These are phyloP conservation scores for Benthochromis sp. DNA, from an alignment of 2,113 vertebrate genomes.

Conservation along the genomic window DNA sequence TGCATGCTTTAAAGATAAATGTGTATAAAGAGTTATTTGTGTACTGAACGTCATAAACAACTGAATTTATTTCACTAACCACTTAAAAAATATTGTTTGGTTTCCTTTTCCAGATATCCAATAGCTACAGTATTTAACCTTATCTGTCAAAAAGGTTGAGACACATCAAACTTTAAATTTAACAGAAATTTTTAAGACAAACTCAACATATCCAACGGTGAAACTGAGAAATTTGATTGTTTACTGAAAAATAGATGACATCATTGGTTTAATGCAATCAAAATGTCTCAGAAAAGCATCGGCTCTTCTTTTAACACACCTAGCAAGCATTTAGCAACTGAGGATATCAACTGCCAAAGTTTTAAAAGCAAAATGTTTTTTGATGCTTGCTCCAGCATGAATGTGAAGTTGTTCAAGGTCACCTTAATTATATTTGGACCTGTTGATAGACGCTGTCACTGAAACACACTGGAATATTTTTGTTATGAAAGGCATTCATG, in stretches of 20 bases:
- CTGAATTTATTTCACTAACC: neutral
- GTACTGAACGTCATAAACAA: neutral
- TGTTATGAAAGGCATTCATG: neutral
- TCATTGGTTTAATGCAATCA: neutral
- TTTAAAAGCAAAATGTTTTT: neutral
- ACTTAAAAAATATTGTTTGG: neutral
- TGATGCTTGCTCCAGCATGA: neutral
- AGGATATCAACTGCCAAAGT: neutral
- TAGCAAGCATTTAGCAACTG: neutral
- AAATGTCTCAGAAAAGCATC: neutral
- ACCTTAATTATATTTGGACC: neutral
- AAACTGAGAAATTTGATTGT: neutral
- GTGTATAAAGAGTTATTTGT: neutral
- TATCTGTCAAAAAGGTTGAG: neutral
- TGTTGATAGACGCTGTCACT: neutral
- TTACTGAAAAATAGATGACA: neutral
- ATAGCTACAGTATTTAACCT: neutral
- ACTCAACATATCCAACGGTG: neutral
- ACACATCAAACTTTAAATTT: neutral
- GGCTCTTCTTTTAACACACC: neutral
- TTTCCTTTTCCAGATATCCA: neutral
- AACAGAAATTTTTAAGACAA: neutral
- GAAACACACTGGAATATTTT: neutral
- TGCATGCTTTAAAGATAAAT: neutral
- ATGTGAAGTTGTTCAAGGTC: neutral